Evolutionary conservation across 1,140 invertebrate species (phyloP), one percentile per base, ranked within the genome.

Genomic region (Lethrus apterus): DNA sequence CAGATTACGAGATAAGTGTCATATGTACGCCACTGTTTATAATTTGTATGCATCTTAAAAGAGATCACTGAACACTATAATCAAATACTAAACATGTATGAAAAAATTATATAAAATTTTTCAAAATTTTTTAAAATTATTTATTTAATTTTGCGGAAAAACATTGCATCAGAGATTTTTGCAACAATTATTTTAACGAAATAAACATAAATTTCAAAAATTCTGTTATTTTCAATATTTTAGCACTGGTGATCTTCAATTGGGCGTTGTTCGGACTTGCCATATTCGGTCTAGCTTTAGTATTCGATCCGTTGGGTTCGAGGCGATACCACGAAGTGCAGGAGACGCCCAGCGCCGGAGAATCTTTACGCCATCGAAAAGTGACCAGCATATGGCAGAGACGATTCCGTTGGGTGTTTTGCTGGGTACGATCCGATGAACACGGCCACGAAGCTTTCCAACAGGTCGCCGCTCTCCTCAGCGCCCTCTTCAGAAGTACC

Each of bases 231-330:
- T 26, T 52, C 19, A 20, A 50, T 51, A 51, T 71, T 71, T 43
- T 62, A 83, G 81, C 79, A 42, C 71, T 88, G 42, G 84, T 87
- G 0, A 72, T 89, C 23, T 86, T 83, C 60, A 83, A 87, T 57
- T 92, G 88, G 88, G 73, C 84, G 15, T 69, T 89, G 15, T 75
- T 87, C 32, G 78, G 78, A 0, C 65, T 87, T 1, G 80, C 85
- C 0, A 68, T 90, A 14, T 77, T 89, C 41, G 83, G 81, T 0
- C 70, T 90, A 11, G 78, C 81, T 2, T 68, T 90, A 54, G 78
- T 89, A 1, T 89, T 90, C 64, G 87, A 90, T 63, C 86, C 87
- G 0, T 64, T 89, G 15, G 87, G 84, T 0, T 81, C 83, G 0
- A 70, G 81, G 20, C 72, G 74, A 20, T 75, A 75, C 50, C 71